These are phyloP conservation scores for Cremastobaeus sp. DNA, from an alignment of 2,888 invertebrate genomes.

Conservation along the genomic window DNA sequence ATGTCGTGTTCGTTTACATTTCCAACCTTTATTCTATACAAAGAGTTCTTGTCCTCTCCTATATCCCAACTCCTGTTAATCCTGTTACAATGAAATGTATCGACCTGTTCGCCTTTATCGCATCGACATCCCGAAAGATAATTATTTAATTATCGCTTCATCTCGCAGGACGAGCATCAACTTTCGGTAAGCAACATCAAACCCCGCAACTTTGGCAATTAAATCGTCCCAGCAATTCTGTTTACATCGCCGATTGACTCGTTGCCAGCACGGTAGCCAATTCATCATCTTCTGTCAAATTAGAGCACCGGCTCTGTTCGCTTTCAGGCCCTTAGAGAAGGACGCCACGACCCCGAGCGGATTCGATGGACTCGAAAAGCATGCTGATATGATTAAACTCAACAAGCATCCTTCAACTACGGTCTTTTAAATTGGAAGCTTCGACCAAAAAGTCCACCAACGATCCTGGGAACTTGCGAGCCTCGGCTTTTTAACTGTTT, in stretches of 20 bases:
- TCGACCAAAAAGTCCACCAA: slow-evolving; percentile 64
- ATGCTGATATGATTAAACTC: too few relatives aligned
- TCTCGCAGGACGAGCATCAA: slow-evolving; percentile 34
- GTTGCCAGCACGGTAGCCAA: too few relatives aligned
- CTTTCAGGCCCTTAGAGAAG: too few relatives aligned
- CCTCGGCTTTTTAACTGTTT: slow-evolving; percentile 55
- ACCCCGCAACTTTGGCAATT: too few relatives aligned
- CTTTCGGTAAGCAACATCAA: too few relatives aligned
- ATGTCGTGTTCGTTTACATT: slow-evolving; percentile 57
- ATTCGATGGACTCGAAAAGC: too few relatives aligned
- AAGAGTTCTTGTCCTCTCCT: slow-evolving; percentile 60
- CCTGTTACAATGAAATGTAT: slow-evolving; percentile 78
- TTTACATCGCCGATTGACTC: too few relatives aligned
- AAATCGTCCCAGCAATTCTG: too few relatives aligned
- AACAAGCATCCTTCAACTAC: too few relatives aligned
- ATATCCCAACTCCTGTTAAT: slow-evolving; percentile 77
- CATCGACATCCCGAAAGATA: slow-evolving; percentile 73
- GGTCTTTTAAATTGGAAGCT: slow-evolving; percentile 62
- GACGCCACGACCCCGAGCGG: too few relatives aligned
- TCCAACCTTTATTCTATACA: slow-evolving; percentile 60
- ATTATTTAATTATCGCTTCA: slow-evolving; percentile 76
- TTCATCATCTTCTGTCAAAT: too few relatives aligned
- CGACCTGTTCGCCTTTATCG: slow-evolving; percentile 75
- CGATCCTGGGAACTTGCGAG: slow-evolving; percentile 77
- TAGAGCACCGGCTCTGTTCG: too few relatives aligned